A percentile compares a stretch with the other conserved stretches of the same genome.
These are phyloP conservation scores for Drosophila varians DNA, from an alignment of 1,140 invertebrate species.

Conservation along the genomic window DNA sequence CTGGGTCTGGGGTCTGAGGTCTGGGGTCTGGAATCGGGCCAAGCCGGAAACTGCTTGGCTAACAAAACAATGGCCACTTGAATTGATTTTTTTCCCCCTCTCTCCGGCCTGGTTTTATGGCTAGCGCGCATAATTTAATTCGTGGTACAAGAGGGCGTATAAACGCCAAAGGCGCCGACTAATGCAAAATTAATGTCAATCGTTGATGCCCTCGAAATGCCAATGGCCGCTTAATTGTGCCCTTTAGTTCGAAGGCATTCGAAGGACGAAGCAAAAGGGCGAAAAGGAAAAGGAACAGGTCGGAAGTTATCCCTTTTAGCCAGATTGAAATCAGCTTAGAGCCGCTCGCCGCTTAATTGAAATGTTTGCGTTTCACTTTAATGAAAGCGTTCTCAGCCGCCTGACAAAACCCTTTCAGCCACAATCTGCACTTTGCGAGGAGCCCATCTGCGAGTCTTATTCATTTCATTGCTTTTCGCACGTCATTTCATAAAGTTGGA, in stretches of 20 bases:
- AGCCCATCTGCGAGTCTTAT: conserved; percentile 41
- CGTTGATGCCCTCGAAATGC: conserved; percentile 48
- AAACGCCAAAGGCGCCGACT: conserved; percentile 39
- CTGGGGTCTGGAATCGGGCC: conserved; percentile 15
- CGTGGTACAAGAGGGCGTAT: conserved; percentile 51
- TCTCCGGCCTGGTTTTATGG: conserved; percentile 36
- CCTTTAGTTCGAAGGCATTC: conserved; percentile 40
- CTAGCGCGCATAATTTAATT: conserved; percentile 73
- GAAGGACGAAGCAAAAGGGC: conserved; percentile 6
- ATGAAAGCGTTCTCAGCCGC: conserved; percentile 68
- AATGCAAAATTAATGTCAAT: conserved; percentile 82
- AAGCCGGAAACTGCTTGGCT: conserved; percentile 49
- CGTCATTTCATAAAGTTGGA: conserved; percentile 67
- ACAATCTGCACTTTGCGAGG: conserved; percentile 21
- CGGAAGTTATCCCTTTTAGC: conserved; percentile 80
- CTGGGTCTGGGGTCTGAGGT: background rate
- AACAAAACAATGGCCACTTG: conserved; percentile 50
- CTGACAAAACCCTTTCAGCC: conserved; percentile 53
- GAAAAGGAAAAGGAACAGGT: conserved; percentile 24
- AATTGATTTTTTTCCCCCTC: background rate
- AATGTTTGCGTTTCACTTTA: conserved; percentile 79
- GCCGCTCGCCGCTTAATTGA: conserved; percentile 65
- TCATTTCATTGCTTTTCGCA: conserved; percentile 64
- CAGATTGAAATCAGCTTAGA: conserved; percentile 79
- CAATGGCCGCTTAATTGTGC: conserved; percentile 74